A percentile compares a stretch with the other conserved stretches of the same genome.
Conservation (phyloP, 2,797 vertebrate species). For the Arrhamphus sclerolepis region DNA sequence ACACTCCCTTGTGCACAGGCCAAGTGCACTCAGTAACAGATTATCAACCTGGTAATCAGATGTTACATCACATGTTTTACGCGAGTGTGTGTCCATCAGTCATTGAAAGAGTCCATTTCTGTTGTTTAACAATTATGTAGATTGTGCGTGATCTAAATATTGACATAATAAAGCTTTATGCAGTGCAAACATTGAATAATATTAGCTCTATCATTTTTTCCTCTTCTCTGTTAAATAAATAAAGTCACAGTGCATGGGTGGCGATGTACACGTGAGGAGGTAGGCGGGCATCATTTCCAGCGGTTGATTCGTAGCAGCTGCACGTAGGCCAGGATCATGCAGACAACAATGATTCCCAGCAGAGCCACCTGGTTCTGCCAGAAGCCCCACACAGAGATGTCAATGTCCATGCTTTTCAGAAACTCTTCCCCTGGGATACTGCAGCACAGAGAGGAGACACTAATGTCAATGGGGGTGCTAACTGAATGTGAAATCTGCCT, state of each 20-base stretch:
- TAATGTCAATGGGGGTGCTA: slow-evolving; percentile 1
- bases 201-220: not conserved
- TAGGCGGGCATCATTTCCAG: slow-evolving; percentile 77
- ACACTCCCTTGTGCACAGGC: slow-evolving; percentile 39
- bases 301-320: slow-evolving; percentile 83
- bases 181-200: slow-evolving; percentile 1
- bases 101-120: slow-evolving; percentile 10
- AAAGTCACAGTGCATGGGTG: slow-evolving; percentile 1
- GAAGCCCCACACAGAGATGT: slow-evolving; percentile 84
- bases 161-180: not conserved
- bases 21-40: slow-evolving; percentile 48
- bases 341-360: slow-evolving; percentile 72
- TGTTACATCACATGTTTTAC: slow-evolving; percentile 56
- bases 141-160: slow-evolving; percentile 4
- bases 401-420: slow-evolving; percentile 66
- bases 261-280: slow-evolving; percentile 6
- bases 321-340: slow-evolving; percentile 78
- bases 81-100: slow-evolving; percentile 8
- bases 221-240: slow-evolving; percentile 33
- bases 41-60: slow-evolving; percentile 59
- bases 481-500: not conserved
- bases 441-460: slow-evolving; percentile 32
- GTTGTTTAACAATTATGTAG: not conserved
- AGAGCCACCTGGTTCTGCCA: slow-evolving; percentile 85
- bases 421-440: slow-evolving; percentile 77